Evolutionary conservation across 2,113 vertebrate genomes (phyloP), one percentile per base, ranked within the genome.

Genomic region (Polypterus senegalus): DNA sequence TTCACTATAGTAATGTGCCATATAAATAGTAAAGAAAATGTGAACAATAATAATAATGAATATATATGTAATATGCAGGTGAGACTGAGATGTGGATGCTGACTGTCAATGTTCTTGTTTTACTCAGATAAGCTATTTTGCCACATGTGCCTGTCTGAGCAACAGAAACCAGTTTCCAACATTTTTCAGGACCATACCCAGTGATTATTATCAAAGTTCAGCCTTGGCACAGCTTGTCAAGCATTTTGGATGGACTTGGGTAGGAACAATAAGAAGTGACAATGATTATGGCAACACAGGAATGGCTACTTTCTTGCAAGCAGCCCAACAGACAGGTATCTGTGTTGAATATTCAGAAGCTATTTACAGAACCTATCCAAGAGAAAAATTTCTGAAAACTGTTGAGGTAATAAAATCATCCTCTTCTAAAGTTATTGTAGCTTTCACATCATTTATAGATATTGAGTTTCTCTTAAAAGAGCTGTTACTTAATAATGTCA

Each of bases 321-420:
- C 56, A 45, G 56, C 56, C 56, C 10, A 57, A 44, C n/a, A 57
- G 27, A 7, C 43, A 8, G 68, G 64, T 27, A 45, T 60, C 6
- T 70, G 68, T 57, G 60, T 70, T 43, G 68, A 61, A 44, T 70
- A 63, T 45, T 51, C 65, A 45, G 65, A 57, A 54, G 57, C 66
- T 8, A 58, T 70, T 60, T 47, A 51, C 5, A 48, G 47, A 47
- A 46, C 49, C 57, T 6, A 9, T 51, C 44, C 54, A 48, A 44
- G 49, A 43, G 59, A 43, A 43, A 63, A 61, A 52, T 49, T 70
- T 44, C 48, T 9, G 4, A 62, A 63, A 45, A 60, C 56, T 51
- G 48, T 63, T 11, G 27, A 11, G 9, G 67, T 49, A 46, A 61
- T 67, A 7, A 11, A 49, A 10, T 4, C 7, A 47, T 63, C 62